A percentile compares a stretch with the other conserved stretches of the same genome.
These are phyloP conservation scores for Drosophila jambulina DNA, from an alignment of 1,140 invertebrate genomes.

Conservation along the genomic window DNA sequence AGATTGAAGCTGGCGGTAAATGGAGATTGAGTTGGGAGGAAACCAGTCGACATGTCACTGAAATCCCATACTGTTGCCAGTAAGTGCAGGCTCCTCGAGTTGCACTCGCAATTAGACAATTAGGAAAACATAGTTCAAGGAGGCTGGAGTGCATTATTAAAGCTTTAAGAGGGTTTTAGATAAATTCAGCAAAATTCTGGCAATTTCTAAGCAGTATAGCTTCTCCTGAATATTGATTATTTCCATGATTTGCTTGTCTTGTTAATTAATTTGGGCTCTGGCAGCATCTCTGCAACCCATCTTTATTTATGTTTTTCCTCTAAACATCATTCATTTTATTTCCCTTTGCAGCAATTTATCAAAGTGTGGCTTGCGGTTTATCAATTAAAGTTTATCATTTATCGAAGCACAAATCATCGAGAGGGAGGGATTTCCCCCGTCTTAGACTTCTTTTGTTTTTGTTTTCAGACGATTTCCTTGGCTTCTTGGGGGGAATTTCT, in stretches of 20 bases:
- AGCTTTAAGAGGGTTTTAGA: background rate
- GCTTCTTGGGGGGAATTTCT: constrained; percentile 29
- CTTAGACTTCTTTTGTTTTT: background rate
- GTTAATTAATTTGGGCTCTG: constrained; percentile 6
- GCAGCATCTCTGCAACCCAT: background rate
- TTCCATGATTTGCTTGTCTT: background rate
- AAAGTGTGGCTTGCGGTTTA: constrained; percentile 11
- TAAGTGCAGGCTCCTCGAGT: background rate
- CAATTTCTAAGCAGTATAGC: background rate
- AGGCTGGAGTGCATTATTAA: background rate
- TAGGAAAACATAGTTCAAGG: background rate
- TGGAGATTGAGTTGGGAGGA: constrained; percentile 27
- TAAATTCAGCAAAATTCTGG: background rate
- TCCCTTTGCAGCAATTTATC: constrained; percentile 6
- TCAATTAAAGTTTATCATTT: constrained; percentile 18
- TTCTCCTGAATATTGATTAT: background rate
- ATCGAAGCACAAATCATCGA: constrained; percentile 14
- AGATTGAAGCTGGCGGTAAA: constrained; percentile 19
- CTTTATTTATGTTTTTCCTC: constrained; percentile 15
- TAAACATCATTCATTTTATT: constrained; percentile 12
- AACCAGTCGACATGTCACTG: constrained; percentile 5
- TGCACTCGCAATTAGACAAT: constrained; percentile 10
- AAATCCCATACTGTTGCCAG: background rate
- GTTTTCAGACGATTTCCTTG: constrained; percentile 8
- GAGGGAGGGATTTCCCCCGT: background rate